Evolutionary conservation across 2,888 invertebrate species (phyloP).

Genomic region (Aplocera efformata): DNA sequence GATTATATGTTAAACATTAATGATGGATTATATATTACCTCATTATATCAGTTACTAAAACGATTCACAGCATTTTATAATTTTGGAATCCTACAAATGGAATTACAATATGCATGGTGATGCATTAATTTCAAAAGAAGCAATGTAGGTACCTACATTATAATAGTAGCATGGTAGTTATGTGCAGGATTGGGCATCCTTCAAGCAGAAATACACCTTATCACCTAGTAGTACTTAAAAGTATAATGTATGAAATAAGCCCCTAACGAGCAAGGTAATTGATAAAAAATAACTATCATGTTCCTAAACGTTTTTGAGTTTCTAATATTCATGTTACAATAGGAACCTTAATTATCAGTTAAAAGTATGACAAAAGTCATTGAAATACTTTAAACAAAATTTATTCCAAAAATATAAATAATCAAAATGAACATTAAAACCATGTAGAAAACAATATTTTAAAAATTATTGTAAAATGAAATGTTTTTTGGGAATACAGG

Average conservation of each 20-base stretch:
- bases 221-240: conserved; percentile 16
- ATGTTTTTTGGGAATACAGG: conserved; percentile 60
- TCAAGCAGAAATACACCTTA: conserved; percentile 17
- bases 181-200: no score
- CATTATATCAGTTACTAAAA: conserved; percentile 26
- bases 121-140: conserved; percentile 5
- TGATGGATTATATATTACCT: conserved; percentile 25
- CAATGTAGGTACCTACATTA: conserved; percentile 2
- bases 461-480: conserved; percentile 57
- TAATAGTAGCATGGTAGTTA: no score
- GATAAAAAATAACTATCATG: no score
- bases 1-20: conserved; percentile 24
- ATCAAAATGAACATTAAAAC: conserved; percentile 75
- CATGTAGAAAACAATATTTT: conserved; percentile 74
- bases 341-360: conserved; percentile 77
- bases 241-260: conserved; percentile 13
- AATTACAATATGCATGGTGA: conserved; percentile 8
- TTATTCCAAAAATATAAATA: conserved; percentile 79
- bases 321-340: conserved; percentile 28
- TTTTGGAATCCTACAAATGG: conserved; percentile 15
- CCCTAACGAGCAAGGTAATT: no score
- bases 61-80: conserved; percentile 23
- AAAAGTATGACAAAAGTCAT: conserved; percentile 56
- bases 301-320: conserved; percentile 15
- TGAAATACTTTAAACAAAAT: conserved; percentile 67